Evolutionary conservation across 1,140 invertebrate species (phyloP).

Genomic region (Trichogramma pretiosum): DNA sequence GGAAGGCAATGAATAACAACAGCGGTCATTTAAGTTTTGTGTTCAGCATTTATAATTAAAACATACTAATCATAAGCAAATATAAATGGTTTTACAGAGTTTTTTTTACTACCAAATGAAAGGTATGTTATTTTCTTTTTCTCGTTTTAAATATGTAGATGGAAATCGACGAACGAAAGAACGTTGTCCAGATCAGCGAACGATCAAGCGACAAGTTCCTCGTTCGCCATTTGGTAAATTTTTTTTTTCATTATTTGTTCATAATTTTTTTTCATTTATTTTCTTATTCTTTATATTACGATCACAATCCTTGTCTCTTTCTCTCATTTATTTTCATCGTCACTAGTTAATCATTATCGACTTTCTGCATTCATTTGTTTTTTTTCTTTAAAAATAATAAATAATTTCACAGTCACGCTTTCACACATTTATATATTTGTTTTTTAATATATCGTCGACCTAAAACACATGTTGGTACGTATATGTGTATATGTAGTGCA

Average conservation of each 20-base stretch:
- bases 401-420: neutral
- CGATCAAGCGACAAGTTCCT: neutral
- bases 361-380: neutral
- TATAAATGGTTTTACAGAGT: constrained; percentile 45
- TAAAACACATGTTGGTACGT: no score
- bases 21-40: no score
- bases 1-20: constrained; percentile 3
- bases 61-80: constrained; percentile 45
- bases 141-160: constrained; percentile 40
- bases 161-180: constrained; percentile 30
- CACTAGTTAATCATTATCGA: neutral
- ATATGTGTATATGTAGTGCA: no score
- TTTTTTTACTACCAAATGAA: constrained; percentile 42
- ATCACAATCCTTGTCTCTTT: neutral
- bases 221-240: constrained; percentile 5
- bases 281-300: neutral
- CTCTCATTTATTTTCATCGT: neutral
- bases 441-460: no score
- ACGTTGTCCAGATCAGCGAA: neutral
- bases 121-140: no score
- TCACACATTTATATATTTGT: neutral
- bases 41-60: constrained; percentile 36
- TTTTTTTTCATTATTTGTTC: constrained; percentile 21
- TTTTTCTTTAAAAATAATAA: constrained; percentile 6
- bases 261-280: constrained; percentile 1